These are phyloP conservation scores for Phoxinus dragarum DNA, from an alignment of 2,797 vertebrate genomes.

Conservation along the genomic window DNA sequence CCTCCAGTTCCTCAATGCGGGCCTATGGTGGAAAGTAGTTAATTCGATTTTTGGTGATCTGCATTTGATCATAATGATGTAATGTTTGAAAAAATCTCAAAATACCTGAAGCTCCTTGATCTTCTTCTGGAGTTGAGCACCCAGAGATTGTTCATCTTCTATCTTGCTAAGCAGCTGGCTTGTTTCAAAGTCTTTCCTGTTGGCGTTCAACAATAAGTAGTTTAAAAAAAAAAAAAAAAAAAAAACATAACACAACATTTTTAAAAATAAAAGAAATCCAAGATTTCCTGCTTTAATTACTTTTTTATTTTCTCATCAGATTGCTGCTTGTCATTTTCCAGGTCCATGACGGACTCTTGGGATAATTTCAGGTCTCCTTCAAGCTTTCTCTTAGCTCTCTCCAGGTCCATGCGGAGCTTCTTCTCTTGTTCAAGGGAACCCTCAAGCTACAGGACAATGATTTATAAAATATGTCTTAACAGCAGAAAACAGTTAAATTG, in stretches of 20 bases:
- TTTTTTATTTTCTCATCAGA: slow-evolving; percentile 87
- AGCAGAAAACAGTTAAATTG: background rate
- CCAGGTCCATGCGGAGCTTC: slow-evolving; percentile 85
- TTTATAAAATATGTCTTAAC: background rate
- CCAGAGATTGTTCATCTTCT: slow-evolving; percentile 86
- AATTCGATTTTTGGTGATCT: background rate
- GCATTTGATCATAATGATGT: background rate
- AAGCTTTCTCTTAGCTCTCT: slow-evolving; percentile 86
- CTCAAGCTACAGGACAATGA: slow-evolving; percentile 76
- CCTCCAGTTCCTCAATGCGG: slow-evolving; percentile 72
- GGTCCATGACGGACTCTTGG: slow-evolving; percentile 83
- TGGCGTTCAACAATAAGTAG: background rate
- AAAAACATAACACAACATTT: background rate
- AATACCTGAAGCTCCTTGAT: slow-evolving; percentile 89
- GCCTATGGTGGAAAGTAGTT: background rate
- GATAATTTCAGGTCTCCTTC: slow-evolving; percentile 88
- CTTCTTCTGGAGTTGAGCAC: slow-evolving; percentile 88
- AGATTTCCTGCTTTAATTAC: slow-evolving; percentile 66
- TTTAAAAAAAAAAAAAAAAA: background rate
- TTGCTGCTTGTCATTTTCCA: slow-evolving; percentile 87
- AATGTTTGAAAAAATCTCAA: background rate
- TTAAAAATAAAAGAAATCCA: too few relatives aligned
- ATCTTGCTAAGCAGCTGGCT: slow-evolving; percentile 85
- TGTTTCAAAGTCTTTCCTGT: slow-evolving; percentile 51
- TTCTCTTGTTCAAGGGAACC: slow-evolving; percentile 88